phyloP scores from a whole-genome alignment of 1,140 invertebrate genomes.

The Leptinotarsa undecemlineata region DNA sequence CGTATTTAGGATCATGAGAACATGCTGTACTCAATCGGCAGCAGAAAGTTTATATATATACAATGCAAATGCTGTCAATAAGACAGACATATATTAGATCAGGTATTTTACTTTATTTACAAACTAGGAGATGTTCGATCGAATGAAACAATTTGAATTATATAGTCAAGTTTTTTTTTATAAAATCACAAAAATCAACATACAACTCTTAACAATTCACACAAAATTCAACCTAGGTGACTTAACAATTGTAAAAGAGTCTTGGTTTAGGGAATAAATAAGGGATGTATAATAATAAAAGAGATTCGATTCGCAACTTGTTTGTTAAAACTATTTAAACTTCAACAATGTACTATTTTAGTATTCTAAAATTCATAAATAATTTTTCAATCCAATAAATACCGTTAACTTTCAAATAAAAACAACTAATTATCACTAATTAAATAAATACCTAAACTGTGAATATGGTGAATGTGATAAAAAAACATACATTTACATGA shows the following conservation, averaged over 20 bases:
- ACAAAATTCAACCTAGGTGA: conserved; percentile 47
- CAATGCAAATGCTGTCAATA: too few species aligned
- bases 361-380: conserved; percentile 29
- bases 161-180: conserved; percentile 42
- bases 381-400: conserved; percentile 34
- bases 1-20: too few species aligned
- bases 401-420: conserved; percentile 29
- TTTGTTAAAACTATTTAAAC: conserved; percentile 39
- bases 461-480: conserved; percentile 26
- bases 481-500: conserved; percentile 23
- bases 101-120: too few species aligned
- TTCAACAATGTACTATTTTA: conserved; percentile 31
- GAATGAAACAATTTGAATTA: conserved; percentile 11
- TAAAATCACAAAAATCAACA: conserved; percentile 53
- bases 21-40: too few species aligned
- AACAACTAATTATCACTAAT: conserved; percentile 10
- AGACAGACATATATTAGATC: too few species aligned
- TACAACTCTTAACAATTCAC: conserved; percentile 50
- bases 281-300: conserved; percentile 20
- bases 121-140: not conserved
- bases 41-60: too few species aligned
- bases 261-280: conserved; percentile 29
- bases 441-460: not conserved
- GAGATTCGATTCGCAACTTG: conserved; percentile 33
- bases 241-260: conserved; percentile 31